phyloP scores from a whole-genome alignment of 2,888 invertebrate genomes.

The Agrochola circellaris region DNA sequence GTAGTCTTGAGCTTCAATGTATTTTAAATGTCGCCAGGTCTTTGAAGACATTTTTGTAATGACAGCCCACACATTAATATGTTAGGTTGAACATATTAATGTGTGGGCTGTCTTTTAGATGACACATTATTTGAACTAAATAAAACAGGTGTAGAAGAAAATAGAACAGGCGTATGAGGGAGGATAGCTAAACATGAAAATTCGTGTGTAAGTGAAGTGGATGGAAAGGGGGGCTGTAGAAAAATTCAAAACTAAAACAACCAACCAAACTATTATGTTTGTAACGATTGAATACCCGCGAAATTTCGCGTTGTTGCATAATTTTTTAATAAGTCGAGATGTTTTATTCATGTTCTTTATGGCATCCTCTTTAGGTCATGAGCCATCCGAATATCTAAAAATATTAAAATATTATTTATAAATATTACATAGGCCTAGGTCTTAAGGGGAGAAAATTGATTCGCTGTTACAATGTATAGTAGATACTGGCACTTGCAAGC shows the following conservation, averaged over 20 bases:
- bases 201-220: neutral
- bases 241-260: neutral
- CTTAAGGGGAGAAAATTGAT: too few relatives aligned
- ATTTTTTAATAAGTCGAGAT: too few relatives aligned
- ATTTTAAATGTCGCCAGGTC: conserved; percentile 6
- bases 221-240: neutral
- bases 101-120: neutral
- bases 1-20: conserved; percentile 4
- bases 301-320: too few relatives aligned
- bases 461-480: too few relatives aligned
- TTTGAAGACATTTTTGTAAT: conserved; percentile 36
- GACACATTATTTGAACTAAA: conserved; percentile 11
- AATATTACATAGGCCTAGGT: too few relatives aligned
- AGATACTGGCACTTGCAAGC: neutral
- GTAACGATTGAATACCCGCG: too few relatives aligned
- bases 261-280: too few relatives aligned
- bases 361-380: too few relatives aligned
- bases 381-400: too few relatives aligned
- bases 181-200: neutral
- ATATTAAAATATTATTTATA: too few relatives aligned
- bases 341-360: too few relatives aligned
- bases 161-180: neutral
- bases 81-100: conserved; percentile 13
- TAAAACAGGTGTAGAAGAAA: neutral
- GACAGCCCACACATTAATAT: too few relatives aligned